Evolutionary conservation across 2,888 invertebrate genomes (phyloP).

Genomic region (Lithosia quadra): DNA sequence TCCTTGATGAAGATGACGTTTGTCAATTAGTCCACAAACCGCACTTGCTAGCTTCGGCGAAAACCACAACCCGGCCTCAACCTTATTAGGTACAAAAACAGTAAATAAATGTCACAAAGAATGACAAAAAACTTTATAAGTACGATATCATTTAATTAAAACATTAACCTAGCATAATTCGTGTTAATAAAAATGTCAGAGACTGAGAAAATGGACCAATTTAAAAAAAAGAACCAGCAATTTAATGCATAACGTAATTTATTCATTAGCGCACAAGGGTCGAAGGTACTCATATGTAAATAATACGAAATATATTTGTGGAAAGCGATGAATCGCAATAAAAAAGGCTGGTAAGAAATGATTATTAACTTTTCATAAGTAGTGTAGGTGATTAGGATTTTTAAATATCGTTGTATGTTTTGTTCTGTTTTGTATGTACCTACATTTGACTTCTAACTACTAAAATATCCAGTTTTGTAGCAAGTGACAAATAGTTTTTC

Average conservation of each 20-base stretch:
- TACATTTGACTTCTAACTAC: too few species aligned
- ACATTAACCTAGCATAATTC: background rate
- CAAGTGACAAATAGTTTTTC: too few species aligned
- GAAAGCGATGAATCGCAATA: background rate
- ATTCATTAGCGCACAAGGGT: background rate
- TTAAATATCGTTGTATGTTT: too few species aligned
- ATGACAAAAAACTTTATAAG: background rate
- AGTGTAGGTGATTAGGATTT: too few species aligned
- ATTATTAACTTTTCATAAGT: background rate
- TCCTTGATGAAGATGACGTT: background rate
- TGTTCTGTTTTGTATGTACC: too few species aligned
- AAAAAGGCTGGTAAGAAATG: background rate
- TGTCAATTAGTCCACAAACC: background rate
- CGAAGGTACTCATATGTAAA: background rate
- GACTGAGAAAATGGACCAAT: background rate
- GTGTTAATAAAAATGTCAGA: background rate
- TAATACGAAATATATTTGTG: background rate
- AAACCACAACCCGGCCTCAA: background rate
- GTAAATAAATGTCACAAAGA: background rate
- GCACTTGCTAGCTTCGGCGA: slow-evolving; percentile 1
- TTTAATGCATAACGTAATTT: background rate
- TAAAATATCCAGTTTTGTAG: too few species aligned
- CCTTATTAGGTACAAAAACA: background rate
- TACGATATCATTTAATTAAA: background rate
- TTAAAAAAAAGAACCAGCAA: background rate